These are phyloP conservation scores for Cottus gobio DNA, from an alignment of 2,113 vertebrate genomes.

Conservation along the genomic window DNA sequence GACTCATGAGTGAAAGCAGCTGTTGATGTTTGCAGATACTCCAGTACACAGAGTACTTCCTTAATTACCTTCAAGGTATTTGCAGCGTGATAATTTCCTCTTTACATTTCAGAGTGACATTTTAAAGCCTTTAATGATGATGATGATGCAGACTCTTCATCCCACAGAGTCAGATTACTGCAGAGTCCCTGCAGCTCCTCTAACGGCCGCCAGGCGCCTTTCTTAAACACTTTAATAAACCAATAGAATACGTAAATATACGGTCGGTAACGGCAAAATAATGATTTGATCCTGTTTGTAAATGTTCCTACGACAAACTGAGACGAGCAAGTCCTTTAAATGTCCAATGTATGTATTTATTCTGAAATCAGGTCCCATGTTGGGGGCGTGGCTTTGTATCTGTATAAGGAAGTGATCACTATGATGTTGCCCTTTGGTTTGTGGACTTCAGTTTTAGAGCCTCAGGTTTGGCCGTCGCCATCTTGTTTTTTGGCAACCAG, in stretches of 20 bases:
- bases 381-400: not conserved
- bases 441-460: no score
- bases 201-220: not conserved
- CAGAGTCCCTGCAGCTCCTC: not conserved
- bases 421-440: no score
- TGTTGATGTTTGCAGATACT: not conserved
- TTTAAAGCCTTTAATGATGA: not conserved
- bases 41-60: not conserved
- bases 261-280: not conserved
- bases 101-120: not conserved
- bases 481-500: not conserved
- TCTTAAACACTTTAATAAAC: not conserved
- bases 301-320: no score
- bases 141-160: not conserved
- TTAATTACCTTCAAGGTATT: not conserved
- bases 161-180: not conserved
- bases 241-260: no score
- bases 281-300: not conserved
- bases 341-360: no score
- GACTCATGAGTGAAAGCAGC: not conserved
- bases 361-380: not conserved
- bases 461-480: not conserved
- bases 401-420: no score
- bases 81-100: not conserved
- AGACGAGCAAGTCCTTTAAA: no score